Percentiles rank a stretch among this genome's conserved stretches.
These are phyloP conservation scores for Enteromius paludinosus DNA, from an alignment of 2,797 vertebrate species.

Conservation along the genomic window DNA sequence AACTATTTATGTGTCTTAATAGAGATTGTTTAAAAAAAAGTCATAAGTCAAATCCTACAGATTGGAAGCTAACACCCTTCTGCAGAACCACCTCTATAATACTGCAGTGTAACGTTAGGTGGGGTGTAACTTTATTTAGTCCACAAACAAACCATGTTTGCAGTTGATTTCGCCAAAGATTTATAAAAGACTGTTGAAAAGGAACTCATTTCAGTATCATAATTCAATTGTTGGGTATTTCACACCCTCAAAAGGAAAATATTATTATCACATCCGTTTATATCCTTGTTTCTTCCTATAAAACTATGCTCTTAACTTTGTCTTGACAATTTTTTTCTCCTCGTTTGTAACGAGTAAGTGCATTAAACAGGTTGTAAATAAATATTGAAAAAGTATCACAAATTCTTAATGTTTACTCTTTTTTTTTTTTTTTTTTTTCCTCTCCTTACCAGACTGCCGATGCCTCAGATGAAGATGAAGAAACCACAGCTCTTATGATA, in stretches of 20 bases:
- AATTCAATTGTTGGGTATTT: neutral
- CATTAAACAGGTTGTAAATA: neutral
- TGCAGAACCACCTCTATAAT: neutral
- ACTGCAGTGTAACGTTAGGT: neutral
- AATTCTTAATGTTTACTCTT: neutral
- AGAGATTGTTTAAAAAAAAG: neutral
- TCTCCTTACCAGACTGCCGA: conserved; percentile 65
- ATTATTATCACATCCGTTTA: neutral
- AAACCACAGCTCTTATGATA: conserved; percentile 71
- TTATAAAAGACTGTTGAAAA: neutral
- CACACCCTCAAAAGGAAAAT: neutral
- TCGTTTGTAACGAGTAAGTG: neutral
- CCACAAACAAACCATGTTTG: neutral
- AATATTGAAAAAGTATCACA: neutral
- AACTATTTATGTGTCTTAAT: neutral
- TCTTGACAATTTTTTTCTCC: fast-evolving
- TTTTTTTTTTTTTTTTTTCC: neutral
- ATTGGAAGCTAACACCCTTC: neutral
- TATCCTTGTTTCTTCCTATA: neutral
- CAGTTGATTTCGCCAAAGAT: neutral
- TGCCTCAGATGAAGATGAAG: conserved; percentile 77
- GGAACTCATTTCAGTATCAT: neutral
- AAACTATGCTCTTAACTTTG: neutral
- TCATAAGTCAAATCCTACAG: neutral
- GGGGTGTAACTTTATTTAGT: conserved; percentile 32